phyloP scores from a whole-genome alignment of 1,140 invertebrate genomes.

The Platorchestia sp. region DNA sequence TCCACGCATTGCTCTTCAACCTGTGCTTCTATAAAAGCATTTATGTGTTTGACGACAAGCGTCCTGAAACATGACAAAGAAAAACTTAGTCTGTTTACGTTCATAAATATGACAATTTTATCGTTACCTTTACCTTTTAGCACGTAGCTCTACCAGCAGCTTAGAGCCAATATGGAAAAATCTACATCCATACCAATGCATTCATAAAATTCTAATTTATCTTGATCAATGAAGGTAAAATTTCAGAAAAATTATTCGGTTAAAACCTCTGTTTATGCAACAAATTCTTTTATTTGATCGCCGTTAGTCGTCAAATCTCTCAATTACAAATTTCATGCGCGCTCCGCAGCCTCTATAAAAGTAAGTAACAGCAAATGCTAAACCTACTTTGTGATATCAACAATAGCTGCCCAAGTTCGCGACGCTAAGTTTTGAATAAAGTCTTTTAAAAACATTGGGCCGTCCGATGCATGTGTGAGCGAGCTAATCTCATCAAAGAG shows the following conservation, averaged over 20 bases:
- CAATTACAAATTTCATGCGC: no score
- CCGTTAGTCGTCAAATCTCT: neutral
- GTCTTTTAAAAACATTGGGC: neutral
- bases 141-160: no score
- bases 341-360: neutral
- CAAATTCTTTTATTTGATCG: neutral
- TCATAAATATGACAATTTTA: no score
- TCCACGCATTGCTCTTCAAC: neutral
- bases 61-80: no score
- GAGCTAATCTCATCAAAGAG: neutral
- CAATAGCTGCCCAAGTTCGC: neutral
- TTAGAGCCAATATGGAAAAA: no score
- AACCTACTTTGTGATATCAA: neutral
- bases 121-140: no score
- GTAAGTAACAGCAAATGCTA: neutral
- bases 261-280: neutral
- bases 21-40: neutral
- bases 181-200: no score
- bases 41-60: neutral
- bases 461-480: neutral
- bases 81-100: no score
- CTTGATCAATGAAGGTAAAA: no score
- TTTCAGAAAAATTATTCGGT: no score
- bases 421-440: neutral
- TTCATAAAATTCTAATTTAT: no score